These are phyloP conservation scores for Polyergus mexicanus DNA, from an alignment of 1,140 invertebrate species.

Conservation along the genomic window DNA sequence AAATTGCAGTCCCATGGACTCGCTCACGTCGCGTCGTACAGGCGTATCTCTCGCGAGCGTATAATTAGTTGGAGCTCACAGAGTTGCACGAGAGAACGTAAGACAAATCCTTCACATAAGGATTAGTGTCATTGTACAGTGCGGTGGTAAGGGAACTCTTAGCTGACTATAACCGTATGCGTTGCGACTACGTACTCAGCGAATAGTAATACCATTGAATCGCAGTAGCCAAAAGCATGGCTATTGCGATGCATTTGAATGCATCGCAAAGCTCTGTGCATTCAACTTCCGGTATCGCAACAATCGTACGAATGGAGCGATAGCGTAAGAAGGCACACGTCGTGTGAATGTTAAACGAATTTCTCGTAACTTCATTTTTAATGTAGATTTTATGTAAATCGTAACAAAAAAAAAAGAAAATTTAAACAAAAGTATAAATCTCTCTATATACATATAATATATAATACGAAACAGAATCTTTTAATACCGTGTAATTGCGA, in stretches of 20 bases:
- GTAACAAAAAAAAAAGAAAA: not conserved
- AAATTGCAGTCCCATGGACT: conserved; percentile 34
- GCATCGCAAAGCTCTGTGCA: not conserved
- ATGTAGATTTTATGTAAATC: not conserved
- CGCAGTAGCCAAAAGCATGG: conserved; percentile 5
- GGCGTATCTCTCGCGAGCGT: conserved; percentile 12
- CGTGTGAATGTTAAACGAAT: not conserved
- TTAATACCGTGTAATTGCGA: not conserved
- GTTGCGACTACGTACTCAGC: conserved; percentile 25
- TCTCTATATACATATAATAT: not conserved
- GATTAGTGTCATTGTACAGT: conserved; percentile 34
- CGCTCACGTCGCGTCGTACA: not conserved
- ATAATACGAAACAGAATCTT: not conserved
- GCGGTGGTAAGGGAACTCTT: conserved; percentile 8
- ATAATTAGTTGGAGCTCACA: conserved; percentile 51
- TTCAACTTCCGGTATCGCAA: not conserved
- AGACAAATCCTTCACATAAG: conserved; percentile 48
- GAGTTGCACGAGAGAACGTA: not conserved
- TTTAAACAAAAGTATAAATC: not conserved
- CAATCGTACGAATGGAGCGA: no score
- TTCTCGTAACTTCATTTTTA: not conserved
- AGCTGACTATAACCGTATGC: conserved; percentile 44
- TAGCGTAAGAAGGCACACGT: not conserved
- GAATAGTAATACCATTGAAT: conserved; percentile 37
- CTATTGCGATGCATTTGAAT: conserved; percentile 5